Base-by-base conservation (phyloP, 2,113 vertebrate genomes). In the Pygoscelis antarcticus region DNA sequence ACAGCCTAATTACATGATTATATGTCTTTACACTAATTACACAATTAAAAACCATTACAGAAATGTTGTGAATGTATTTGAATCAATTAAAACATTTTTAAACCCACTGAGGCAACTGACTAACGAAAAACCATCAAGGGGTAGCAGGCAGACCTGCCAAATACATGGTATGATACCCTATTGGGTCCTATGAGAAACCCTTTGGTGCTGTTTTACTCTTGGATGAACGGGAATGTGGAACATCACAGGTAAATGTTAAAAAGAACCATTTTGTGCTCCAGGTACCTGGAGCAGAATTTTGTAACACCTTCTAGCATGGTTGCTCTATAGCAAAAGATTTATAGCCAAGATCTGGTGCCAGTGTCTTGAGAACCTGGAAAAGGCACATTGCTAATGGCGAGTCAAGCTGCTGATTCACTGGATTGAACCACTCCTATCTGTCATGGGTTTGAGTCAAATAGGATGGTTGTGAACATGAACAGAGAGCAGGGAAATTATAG, bases 1-100 rank as follows among this genome's bases (percentile, higher is more conserved):
- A 92, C 61, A 93, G 64, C 66, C 91, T 92, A 96, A 97, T 96
- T 94, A 95, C 60, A 69, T 96, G 77, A 96, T 97, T 97, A 95
- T 91, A 57, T 92, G 83, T 96, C 71, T 98, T 97, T 97, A 97
- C 78, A 84, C 88, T 98, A 97, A 97, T 97, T 96, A 92, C 65
- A 97, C 86, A 96, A 96, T 98, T 97, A 96, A 96, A 66, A 96
- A 85, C 75, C 92, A 96, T 97, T 96, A 95, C 86, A 80, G 51
- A 87, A 96, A 91, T 95, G 47, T 89, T 68, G 71, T 72, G 79
- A 95, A 95, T 96, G 57, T 62, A 87, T 96, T 97, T 97, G 68
- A 97, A 91, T 96, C 92, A 94, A 96, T 96, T 96, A 94, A 94
- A 97, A 82, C 94, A 77, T 89, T 82, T 93, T 90, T 82, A 90